Evolutionary conservation across 2,797 vertebrate genomes (phyloP), one percentile per base, ranked within the genome.

Genomic region (Erethizon dorsatum): DNA sequence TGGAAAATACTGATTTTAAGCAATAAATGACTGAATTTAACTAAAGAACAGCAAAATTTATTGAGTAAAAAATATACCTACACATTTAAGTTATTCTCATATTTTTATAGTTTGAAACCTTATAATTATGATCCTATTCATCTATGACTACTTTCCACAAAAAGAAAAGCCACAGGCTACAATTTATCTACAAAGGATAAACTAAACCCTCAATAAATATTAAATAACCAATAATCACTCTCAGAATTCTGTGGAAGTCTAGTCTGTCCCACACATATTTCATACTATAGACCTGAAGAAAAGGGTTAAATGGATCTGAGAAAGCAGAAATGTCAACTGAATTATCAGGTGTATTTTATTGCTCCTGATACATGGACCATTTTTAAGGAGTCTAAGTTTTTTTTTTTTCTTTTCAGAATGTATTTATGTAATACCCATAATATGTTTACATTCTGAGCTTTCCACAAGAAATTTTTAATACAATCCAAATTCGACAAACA

Each of bases 381-480:
- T 80, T 56, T 71, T n/a, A 75, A 92, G 33, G 20, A 14, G 47
- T 67, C 0, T 41, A 83, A 83, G 41, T 77, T 45, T 10, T 41
- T 41, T 41, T 41, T 61, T 92, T 82, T 69, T 37, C 77, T 71
- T 95, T 94, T n/a, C 47, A 87, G 94, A 93, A 83, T 67, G 26
- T 24, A 88, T 80, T 79, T 47, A 71, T 0, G 92, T 37, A 93
- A 91, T 69, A 75, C 7, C 20, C 15, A 31, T 41, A 96, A 89
- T 61, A 85, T 41, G 22, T 45, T 88, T 65, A 83, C 69, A 37
- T 71, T 87, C 63, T 94, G 28, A 84, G 28, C 47, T 91, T 56
- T 71, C 28, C n/a, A 80, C 5, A 83, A 90, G 8, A 83, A 91
- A 89, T 69, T 95, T 96, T 69, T 20, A 88, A 89, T 83, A 83